Conservation (phyloP, 2,113 vertebrate genomes). For the Corydoras sp. region DNA sequence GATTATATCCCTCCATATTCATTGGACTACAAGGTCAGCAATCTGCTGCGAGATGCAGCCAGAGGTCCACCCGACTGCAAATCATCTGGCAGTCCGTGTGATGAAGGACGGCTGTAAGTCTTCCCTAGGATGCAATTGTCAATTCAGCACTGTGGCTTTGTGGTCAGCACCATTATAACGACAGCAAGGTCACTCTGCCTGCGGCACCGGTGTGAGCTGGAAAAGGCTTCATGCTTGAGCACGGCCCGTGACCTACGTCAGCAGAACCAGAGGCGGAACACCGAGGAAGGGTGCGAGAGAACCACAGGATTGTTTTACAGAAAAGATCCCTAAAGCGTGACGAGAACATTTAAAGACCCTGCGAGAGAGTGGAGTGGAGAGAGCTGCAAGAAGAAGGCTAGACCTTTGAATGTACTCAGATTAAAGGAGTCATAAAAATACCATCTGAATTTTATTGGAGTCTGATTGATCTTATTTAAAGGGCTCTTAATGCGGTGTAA, state of each 20-base stretch:
- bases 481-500: too few relatives aligned
- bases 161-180: slow-evolving; percentile 7
- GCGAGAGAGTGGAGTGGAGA: too few relatives aligned
- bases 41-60: neutral
- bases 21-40: slow-evolving; percentile 13
- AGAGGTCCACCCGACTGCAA: neutral
- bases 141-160: neutral
- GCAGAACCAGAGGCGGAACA: neutral
- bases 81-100: neutral
- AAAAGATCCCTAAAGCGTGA: too few relatives aligned
- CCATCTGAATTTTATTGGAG: too few relatives aligned
- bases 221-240: slow-evolving; percentile 12
- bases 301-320: too few relatives aligned
- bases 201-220: slow-evolving; percentile 2
- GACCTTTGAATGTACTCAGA: too few relatives aligned
- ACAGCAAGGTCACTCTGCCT: slow-evolving; percentile 33
- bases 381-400: too few relatives aligned
- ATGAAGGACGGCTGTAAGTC: slow-evolving; percentile 15
- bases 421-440: too few relatives aligned
- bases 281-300: too few relatives aligned
- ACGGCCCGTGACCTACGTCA: slow-evolving; percentile 1
- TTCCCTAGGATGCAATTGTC: slow-evolving; percentile 6
- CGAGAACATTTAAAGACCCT: too few relatives aligned
- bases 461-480: too few relatives aligned
- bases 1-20: neutral